These are phyloP conservation scores for Terrapene triunguis DNA, from an alignment of 2,113 vertebrate species.

Conservation along the genomic window DNA sequence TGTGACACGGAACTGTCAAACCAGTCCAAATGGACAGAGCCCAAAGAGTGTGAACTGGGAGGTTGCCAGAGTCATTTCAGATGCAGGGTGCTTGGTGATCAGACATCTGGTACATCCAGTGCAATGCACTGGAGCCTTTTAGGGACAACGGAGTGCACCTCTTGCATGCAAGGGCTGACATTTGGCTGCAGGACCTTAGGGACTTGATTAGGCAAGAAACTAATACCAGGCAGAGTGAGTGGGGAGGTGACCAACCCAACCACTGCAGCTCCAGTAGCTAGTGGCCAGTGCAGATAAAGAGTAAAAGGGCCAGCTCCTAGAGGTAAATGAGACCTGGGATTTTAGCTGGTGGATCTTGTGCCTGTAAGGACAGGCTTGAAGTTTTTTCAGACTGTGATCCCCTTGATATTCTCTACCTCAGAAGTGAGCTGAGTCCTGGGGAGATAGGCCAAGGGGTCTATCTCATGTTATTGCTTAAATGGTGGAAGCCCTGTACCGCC, in stretches of 20 bases:
- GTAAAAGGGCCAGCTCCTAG: neutral
- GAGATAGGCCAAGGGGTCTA: neutral
- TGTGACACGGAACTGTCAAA: too few species aligned
- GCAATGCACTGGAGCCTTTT: neutral
- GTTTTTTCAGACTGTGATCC: neutral
- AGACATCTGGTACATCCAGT: neutral
- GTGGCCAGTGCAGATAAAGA: neutral
- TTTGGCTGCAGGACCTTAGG: neutral
- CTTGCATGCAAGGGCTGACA: neutral
- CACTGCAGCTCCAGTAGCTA: neutral
- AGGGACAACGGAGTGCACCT: neutral
- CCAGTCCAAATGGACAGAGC: neutral
- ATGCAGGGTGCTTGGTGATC: neutral
- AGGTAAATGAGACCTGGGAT: neutral
- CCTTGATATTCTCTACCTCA: neutral
- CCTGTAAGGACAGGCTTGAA: neutral
- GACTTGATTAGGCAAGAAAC: neutral
- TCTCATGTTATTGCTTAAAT: neutral
- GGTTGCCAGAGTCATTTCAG: neutral
- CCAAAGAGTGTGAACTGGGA: neutral
- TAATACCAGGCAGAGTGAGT: neutral
- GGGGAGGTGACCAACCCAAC: neutral
- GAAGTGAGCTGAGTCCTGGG: neutral
- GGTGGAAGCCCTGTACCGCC: neutral
- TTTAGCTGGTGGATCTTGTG: neutral